A percentile compares a stretch with the other conserved stretches of the same genome.
Evolutionary conservation across 2,888 invertebrate genomes (phyloP).

Genomic region (Abrostola tripartita): DNA sequence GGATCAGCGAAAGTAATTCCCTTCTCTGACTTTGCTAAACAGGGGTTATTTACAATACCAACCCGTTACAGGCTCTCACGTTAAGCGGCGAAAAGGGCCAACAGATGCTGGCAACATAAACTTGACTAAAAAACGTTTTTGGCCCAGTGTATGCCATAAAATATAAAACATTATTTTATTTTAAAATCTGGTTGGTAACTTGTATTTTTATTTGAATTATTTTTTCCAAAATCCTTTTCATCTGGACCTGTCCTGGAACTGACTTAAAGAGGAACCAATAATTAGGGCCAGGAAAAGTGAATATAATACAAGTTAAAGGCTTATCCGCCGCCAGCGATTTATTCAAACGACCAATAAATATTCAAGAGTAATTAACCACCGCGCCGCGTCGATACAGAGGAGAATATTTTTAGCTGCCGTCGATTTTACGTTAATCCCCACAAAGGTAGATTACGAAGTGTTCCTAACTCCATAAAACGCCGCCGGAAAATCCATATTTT

Average conservation of each 20-base stretch:
- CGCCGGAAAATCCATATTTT: slow-evolving; percentile 69
- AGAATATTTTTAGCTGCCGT: slow-evolving; percentile 81
- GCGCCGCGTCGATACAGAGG: slow-evolving; percentile 75
- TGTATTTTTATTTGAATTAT: slow-evolving; percentile 15
- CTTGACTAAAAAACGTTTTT: slow-evolving; percentile 48
- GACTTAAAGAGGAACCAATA: slow-evolving; percentile 63
- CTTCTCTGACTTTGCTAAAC: slow-evolving; percentile 70
- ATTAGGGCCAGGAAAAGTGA: slow-evolving; percentile 74
- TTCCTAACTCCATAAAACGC: slow-evolving; percentile 73
- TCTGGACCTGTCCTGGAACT: slow-evolving; percentile 30
- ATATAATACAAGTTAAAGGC: slow-evolving; percentile 82
- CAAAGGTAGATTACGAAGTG: slow-evolving; percentile 82
- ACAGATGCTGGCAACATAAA: slow-evolving; percentile 60
- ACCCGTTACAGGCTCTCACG: slow-evolving; percentile 60
- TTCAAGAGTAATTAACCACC: slow-evolving; percentile 86
- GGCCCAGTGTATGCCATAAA: slow-evolving; percentile 23
- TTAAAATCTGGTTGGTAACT: slow-evolving; percentile 7
- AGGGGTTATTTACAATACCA: slow-evolving; percentile 68
- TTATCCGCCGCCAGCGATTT: slow-evolving; percentile 82
- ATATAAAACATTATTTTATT: slow-evolving; percentile 27
- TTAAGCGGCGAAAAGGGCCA: slow-evolving; percentile 56
- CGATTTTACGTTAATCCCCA: slow-evolving; percentile 80
- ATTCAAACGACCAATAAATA: slow-evolving; percentile 88
- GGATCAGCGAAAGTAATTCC: slow-evolving; percentile 78
- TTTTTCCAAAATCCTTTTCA: slow-evolving; percentile 14